phyloP scores from a whole-genome alignment of 2,888 invertebrate genomes.

The Apodemia hepburni region DNA sequence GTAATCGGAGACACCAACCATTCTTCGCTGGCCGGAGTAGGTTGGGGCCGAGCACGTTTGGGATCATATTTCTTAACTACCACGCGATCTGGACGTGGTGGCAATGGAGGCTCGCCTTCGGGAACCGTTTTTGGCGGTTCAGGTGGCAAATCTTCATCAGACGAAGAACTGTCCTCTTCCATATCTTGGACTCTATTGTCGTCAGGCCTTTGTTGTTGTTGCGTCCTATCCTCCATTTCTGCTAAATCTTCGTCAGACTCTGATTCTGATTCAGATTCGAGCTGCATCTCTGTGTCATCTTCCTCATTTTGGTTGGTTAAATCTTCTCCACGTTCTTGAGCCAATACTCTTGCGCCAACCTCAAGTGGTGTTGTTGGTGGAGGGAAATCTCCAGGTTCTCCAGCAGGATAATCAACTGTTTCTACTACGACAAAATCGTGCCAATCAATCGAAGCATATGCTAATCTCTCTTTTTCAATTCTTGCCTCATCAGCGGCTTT shows the following conservation, averaged over 20 bases:
- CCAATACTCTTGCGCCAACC: slow-evolving; percentile 96
- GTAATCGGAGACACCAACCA: slow-evolving; percentile 99
- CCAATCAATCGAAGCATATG: slow-evolving; percentile 99
- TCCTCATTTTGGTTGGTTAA: slow-evolving; percentile 69
- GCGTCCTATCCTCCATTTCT: slow-evolving; percentile 83
- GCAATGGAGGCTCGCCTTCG: slow-evolving; percentile 84
- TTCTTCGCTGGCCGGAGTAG: slow-evolving; percentile 84
- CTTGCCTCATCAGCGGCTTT: slow-evolving; percentile 96
- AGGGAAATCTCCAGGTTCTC: slow-evolving; percentile 97
- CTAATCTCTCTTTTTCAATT: slow-evolving; percentile 95
- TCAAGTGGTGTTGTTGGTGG: slow-evolving; percentile 98
- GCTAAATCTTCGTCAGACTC: slow-evolving; percentile 75
- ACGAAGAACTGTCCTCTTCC: slow-evolving; percentile 90
- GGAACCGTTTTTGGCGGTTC: slow-evolving; percentile 48
- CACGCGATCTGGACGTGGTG: slow-evolving; percentile 95
- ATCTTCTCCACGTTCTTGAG: slow-evolving; percentile 88
- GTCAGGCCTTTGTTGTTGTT: slow-evolving; percentile 63
- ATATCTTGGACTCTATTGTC: slow-evolving; percentile 89
- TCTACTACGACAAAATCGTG: slow-evolving; percentile 99
- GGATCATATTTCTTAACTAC: slow-evolving; percentile 99
- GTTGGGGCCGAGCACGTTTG: slow-evolving; percentile 82
- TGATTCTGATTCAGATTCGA: slow-evolving; percentile 90
- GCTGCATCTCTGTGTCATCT: slow-evolving; percentile 93
- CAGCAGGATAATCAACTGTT: slow-evolving; percentile 98
- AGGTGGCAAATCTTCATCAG: slow-evolving; percentile 65